phyloP scores from a whole-genome alignment of 2,113 vertebrate genomes.

The Ptyas mucosa region DNA sequence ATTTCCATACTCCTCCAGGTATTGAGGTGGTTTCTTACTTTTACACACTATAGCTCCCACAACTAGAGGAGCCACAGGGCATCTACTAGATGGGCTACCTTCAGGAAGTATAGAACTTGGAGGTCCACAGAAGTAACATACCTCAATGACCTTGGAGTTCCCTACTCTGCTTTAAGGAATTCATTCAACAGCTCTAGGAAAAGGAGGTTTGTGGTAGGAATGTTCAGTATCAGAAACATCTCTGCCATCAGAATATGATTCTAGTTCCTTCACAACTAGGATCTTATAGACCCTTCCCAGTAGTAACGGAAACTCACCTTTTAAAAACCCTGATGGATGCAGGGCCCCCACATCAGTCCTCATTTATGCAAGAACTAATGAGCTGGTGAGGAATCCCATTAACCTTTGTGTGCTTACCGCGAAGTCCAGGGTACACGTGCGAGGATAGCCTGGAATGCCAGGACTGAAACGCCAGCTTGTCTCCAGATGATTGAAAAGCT shows the following conservation, averaged over 20 bases:
- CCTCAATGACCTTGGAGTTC: neutral
- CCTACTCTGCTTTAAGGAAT: neutral
- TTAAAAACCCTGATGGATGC: neutral
- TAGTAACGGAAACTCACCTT: neutral
- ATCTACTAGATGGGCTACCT: neutral
- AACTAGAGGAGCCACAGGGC: neutral
- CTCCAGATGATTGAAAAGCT: slow-evolving; percentile 93
- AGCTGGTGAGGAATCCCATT: accelerated
- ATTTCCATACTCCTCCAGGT: neutral
- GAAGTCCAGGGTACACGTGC: slow-evolving; percentile 94
- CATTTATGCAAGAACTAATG: neutral
- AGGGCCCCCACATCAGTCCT: neutral
- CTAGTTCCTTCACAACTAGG: neutral
- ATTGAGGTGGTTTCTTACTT: neutral
- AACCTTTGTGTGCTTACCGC: slow-evolving; percentile 75
- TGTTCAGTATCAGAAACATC: neutral
- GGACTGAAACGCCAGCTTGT: slow-evolving; percentile 93
- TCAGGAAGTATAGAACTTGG: neutral
- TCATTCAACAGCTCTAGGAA: neutral
- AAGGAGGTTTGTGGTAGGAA: neutral
- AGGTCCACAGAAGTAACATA: neutral
- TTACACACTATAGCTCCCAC: neutral
- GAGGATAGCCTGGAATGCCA: slow-evolving; percentile 89
- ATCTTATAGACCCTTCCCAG: neutral
- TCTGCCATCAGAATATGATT: neutral